phyloP scores from a whole-genome alignment of 2,888 invertebrate species.

The Conops quadrifasciatus region DNA sequence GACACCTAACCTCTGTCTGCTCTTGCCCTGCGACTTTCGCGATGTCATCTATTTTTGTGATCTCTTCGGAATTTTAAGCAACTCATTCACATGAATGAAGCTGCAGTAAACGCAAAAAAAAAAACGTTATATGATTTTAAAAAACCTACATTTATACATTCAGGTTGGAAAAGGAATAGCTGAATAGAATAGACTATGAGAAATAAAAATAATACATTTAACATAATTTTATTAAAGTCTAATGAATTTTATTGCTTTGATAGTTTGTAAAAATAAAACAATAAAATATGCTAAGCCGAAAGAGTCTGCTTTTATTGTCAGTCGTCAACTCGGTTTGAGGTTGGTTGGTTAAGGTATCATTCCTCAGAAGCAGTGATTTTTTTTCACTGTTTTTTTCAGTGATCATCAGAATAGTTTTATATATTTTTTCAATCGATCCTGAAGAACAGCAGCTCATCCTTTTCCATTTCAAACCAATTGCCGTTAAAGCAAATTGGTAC shows the following conservation, averaged over 20 bases:
- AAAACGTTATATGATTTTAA: neutral
- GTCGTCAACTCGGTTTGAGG: no score
- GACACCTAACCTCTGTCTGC: no score
- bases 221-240: slow-evolving; percentile 19
- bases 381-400: no score
- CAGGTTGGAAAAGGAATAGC: slow-evolving; percentile 24
- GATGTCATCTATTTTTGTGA: slow-evolving; percentile 28
- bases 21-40: no score
- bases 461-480: no score
- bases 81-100: neutral
- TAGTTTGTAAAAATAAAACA: slow-evolving; percentile 5
- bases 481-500: no score
- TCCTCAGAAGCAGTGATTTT: no score
- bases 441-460: no score
- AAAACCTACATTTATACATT: neutral
- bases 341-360: no score
- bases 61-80: slow-evolving; percentile 18
- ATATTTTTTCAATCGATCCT: no score
- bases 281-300: neutral
- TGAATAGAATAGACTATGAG: slow-evolving; percentile 19
- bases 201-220: slow-evolving; percentile 19
- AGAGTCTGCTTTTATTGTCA: no score
- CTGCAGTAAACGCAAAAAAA: neutral
- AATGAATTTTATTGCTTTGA: slow-evolving; percentile 29
- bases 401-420: no score